Evolutionary conservation across 1,140 invertebrate species (phyloP).

Genomic region (Bursaphelenchus mucronatus): DNA sequence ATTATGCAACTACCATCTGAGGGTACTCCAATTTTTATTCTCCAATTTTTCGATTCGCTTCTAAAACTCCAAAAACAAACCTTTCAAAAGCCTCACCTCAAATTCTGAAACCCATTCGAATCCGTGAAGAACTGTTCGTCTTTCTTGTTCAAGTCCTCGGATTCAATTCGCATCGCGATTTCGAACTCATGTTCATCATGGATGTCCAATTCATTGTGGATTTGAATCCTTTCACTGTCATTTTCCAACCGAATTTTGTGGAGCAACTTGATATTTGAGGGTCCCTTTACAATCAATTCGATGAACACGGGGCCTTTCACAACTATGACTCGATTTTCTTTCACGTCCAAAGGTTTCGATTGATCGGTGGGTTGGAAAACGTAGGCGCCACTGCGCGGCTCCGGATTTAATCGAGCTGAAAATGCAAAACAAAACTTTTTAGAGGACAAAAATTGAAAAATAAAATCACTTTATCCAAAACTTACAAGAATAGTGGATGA

Average conservation of each 20-base stretch:
- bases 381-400: conserved; percentile 72
- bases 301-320: conserved; percentile 75
- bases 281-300: conserved; percentile 69
- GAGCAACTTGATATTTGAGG: conserved; percentile 65
- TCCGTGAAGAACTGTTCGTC: conserved; percentile 76
- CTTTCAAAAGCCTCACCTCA: conserved; percentile 64
- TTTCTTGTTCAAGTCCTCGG: conserved; percentile 66
- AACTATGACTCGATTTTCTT: conserved; percentile 66
- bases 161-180: conserved; percentile 76
- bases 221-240: conserved; percentile 34
- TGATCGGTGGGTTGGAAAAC: conserved; percentile 81
- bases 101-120: conserved; percentile 79
- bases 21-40: background rate
- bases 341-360: conserved; percentile 69
- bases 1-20: background rate
- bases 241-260: conserved; percentile 72
- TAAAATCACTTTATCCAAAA: no score
- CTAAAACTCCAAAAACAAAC: no score
- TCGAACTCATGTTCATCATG: conserved; percentile 60
- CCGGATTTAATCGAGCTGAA: background rate
- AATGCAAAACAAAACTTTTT: no score
- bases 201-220: conserved; percentile 61
- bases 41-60: no score
- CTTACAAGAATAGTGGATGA: no score
- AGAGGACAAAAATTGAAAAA: no score